A percentile compares a stretch with the other conserved stretches of the same genome.
These are phyloP conservation scores for Drosophila nr. medialis DNA, from an alignment of 2,888 invertebrate species.

Conservation along the genomic window DNA sequence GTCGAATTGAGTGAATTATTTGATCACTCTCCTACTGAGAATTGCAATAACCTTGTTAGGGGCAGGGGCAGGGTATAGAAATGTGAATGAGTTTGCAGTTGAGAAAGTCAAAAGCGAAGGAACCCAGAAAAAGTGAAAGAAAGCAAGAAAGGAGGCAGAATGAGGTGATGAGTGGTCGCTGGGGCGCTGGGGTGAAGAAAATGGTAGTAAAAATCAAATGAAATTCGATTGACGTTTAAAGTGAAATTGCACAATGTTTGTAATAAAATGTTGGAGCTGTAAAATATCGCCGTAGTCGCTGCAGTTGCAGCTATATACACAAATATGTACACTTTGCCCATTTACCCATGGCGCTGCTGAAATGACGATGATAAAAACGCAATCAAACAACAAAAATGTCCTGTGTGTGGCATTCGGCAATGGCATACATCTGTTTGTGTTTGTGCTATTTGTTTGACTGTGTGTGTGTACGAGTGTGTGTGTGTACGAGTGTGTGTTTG, in stretches of 20 bases:
- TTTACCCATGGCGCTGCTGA: slow-evolving; percentile 55
- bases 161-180: not conserved
- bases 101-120: slow-evolving; percentile 53
- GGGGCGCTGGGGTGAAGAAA: slow-evolving; percentile 19
- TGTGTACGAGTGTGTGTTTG: slow-evolving; percentile 10
- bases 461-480: slow-evolving; percentile 1
- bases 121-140: slow-evolving; percentile 6
- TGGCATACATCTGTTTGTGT: slow-evolving; percentile 61
- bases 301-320: slow-evolving; percentile 29
- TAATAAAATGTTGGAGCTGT: slow-evolving; percentile 75
- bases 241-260: slow-evolving; percentile 79
- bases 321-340: slow-evolving; percentile 5
- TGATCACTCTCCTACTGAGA: not conserved
- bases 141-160: not conserved
- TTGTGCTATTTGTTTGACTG: slow-evolving; percentile 38
- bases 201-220: slow-evolving; percentile 73
- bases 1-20: not conserved
- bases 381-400: slow-evolving; percentile 72
- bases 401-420: slow-evolving; percentile 48
- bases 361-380: slow-evolving; percentile 78
- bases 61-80: slow-evolving; percentile 16
- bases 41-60: not conserved
- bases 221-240: slow-evolving; percentile 79
- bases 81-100: slow-evolving; percentile 41
- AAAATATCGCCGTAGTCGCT: slow-evolving; percentile 65